A percentile compares a stretch with the other conserved stretches of the same genome.
Conservation (phyloP, 2,888 invertebrate genomes). For the Phaonia tiefii region DNA sequence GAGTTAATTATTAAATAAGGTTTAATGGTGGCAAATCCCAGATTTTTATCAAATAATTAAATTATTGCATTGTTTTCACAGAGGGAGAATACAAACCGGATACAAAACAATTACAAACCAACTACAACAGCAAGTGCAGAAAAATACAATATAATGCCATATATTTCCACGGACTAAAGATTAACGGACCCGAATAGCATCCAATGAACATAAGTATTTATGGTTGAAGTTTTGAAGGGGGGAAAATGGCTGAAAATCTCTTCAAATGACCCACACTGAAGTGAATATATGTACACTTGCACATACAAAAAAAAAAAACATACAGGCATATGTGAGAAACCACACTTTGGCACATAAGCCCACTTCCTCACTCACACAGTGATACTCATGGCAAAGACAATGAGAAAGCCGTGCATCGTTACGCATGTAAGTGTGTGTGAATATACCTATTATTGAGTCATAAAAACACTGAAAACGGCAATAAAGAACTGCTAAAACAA, state of each 20-base stretch:
- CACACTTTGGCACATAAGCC: neutral
- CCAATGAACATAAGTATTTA: constrained; percentile 5
- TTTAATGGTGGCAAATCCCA: neutral
- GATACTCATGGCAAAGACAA: neutral
- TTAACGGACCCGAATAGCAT: neutral
- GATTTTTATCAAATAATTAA: constrained; percentile 21
- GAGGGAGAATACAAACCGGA: neutral
- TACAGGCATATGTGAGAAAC: too few species aligned
- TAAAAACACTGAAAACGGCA: constrained; percentile 42
- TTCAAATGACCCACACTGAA: constrained; percentile 6
- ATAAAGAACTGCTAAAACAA: constrained; percentile 45
- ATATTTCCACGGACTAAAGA: too few species aligned
- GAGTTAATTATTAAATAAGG: constrained; percentile 1
- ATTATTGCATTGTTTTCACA: neutral
- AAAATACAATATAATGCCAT: neutral
- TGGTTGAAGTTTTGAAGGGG: neutral
- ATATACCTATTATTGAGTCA: constrained; percentile 39
- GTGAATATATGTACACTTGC: neutral
- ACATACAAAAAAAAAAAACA: neutral
- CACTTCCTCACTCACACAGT: neutral
- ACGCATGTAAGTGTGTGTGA: constrained; percentile 18
- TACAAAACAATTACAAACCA: neutral
- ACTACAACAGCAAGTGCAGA: neutral
- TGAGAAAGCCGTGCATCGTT: neutral
- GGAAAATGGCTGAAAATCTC: constrained; percentile 14